Conservation (phyloP, 2,113 vertebrate species). For the Tursiops truncatus region DNA sequence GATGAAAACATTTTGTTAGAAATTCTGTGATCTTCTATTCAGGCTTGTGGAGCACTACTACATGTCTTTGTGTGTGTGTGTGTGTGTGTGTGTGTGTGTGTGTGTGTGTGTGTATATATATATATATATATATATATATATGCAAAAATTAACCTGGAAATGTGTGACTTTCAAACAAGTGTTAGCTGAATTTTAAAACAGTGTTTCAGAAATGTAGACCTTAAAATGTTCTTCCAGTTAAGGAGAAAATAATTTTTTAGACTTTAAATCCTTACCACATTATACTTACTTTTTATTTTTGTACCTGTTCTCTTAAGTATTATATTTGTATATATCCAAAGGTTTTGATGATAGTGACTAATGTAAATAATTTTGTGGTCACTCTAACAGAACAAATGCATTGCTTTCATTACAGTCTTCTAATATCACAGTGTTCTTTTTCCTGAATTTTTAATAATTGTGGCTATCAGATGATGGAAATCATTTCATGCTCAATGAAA, state of each 20-base stretch:
- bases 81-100: fast-evolving
- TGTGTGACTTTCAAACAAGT: background rate
- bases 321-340: background rate
- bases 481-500: conserved; percentile 67
- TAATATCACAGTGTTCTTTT: conserved; percentile 38
- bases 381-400: background rate
- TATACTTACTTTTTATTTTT: background rate
- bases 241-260: background rate
- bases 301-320: background rate
- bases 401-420: conserved; percentile 45
- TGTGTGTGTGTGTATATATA: too few relatives aligned
- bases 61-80: background rate
- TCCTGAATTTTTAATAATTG: conserved; percentile 51
- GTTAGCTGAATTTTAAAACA: background rate
- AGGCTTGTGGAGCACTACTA: background rate
- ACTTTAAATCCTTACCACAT: background rate
- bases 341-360: background rate
- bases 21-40: background rate
- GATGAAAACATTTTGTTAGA: background rate
- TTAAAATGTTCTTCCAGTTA: background rate
- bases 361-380: conserved; percentile 46
- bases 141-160: background rate
- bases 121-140: too few relatives aligned
- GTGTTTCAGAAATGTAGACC: background rate
- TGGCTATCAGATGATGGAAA: conserved; percentile 64